Evolutionary conservation across 2,797 vertebrate genomes (phyloP), one percentile per base, ranked within the genome.

Genomic region (Malacoctenus gilli): DNA sequence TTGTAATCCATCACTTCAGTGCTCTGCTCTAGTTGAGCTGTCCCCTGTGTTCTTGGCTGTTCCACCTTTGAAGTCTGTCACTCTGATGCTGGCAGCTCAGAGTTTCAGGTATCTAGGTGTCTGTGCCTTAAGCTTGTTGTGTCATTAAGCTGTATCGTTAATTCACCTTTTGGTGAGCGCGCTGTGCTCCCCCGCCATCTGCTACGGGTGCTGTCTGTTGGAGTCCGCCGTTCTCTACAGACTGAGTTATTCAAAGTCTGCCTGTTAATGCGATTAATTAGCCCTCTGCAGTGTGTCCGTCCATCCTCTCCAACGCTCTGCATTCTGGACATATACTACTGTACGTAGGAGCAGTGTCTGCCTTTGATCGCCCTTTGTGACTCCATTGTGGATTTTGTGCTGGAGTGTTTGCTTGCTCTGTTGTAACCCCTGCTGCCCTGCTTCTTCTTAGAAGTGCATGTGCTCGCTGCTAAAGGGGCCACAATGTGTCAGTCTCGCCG

Each of bases 181-280:
- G 25, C 47, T 15, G 30, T 48, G 49, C 21, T 55, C 22, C 38
- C 46, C 47, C 1, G 4, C 67, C 68, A 72, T 56, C 63, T 79
- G 64, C 54, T 75, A 47, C 48, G 20, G 57, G 19, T 43, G 34
- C 62, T 58, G 53, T 39, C 55, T 59, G 53, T 16, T 28, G 37
- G 48, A 53, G 50, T 70, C 43, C 20, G 3, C 42, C 25, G 54
- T 42, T 23, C 16, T 54, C 32, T 35, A 0, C 60, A 67, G 44
- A 50, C 54, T 40, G 54, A 61, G 54, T 75, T 81, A 64, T 56
- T 58, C 58, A 78, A 61, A 25, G 46, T 59, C 54, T 60, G 56
- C 25, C 47, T 50, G 39, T 12, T 79, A 72, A 79, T 79, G 69
- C 79, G 73, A 85, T 87, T 75, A 79, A 76, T 65, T 54, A 73